Evolutionary conservation across 2,113 vertebrate species (phyloP), one percentile per base, ranked within the genome.

Genomic region (Oncorhynchus gorbuscha): DNA sequence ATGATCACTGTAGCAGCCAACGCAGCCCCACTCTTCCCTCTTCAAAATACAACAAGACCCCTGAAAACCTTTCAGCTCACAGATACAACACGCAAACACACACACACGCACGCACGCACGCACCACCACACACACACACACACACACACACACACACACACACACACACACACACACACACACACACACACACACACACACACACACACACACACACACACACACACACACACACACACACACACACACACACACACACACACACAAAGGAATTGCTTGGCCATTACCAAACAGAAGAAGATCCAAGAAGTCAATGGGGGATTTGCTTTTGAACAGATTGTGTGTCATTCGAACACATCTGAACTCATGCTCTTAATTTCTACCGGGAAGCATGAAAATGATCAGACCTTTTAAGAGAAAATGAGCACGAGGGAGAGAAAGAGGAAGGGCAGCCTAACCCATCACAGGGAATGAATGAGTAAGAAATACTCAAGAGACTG

Each of bases 391-490:
- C 8, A 45, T 12, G 72, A 67, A 77, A 73, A 79, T 75, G 74
- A 79, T 85, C 83, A 58, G 51, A 22, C 13, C 12, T 28, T 6
- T 28, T 6, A 66, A 30, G 26, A 5, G 65, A 20, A 39, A 39
- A 35, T 7, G 14, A 35, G 18, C 14, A 5, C 1, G 14, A 48
- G 51, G 22, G 81, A 79, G 79, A 75, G 73, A 83, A 26, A 69
- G 51, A 77, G 76, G 80, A 83, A 81, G 66, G 77, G 82, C 85
- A n/a, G 35, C n/a, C 85, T 20, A 30, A n/a, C n/a, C 20, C 69
- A 84, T 89, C 85, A 86, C 78, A 84, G 51, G 73, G 87, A 88
- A 89, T 87, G 72, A 79, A 68, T 71, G 78, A 87, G 78, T 70
- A 28, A 66, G 62, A 71, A 22, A 76, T 75, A 72, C 69, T 24